Evolutionary conservation across 53 echinoderm and acorn worm genomes (phyloP).

Genomic region (Pentamera pediparva): DNA sequence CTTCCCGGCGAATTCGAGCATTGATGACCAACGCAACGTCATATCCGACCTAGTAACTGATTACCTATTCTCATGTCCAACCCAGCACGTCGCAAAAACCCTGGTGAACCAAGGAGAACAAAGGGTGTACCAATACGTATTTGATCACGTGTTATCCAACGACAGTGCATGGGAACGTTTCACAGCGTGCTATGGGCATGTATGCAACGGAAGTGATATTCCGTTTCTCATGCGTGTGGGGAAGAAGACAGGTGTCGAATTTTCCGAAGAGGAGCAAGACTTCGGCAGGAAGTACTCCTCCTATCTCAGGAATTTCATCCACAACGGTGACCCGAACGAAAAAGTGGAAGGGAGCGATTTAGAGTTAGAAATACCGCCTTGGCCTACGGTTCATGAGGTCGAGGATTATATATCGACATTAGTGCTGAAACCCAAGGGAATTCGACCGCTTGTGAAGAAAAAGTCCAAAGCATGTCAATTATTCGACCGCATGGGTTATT

Average conservation of each 20-base stretch:
- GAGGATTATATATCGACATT: neutral
- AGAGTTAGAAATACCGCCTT: neutral
- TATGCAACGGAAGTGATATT: slow-evolving; percentile 25
- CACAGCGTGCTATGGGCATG: slow-evolving; percentile 7
- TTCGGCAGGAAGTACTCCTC: neutral
- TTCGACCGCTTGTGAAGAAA: neutral
- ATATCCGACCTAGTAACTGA: slow-evolving; percentile 8
- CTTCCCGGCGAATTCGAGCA: neutral
- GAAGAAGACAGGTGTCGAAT: neutral
- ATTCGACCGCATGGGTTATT: slow-evolving; percentile 19
- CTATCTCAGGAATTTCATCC: slow-evolving; percentile 32
- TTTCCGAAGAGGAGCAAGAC: slow-evolving; percentile 4
- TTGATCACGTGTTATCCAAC: slow-evolving; percentile 17
- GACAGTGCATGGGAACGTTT: neutral
- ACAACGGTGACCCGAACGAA: slow-evolving; percentile 35
- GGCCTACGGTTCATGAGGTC: neutral
- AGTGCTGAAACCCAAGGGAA: neutral
- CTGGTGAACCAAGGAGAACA: neutral
- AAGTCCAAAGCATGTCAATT: neutral
- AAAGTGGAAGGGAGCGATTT: neutral
- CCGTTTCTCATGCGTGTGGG: neutral
- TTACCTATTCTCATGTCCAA: slow-evolving; percentile 24
- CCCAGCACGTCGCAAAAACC: neutral
- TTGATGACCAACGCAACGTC: slow-evolving; percentile 13
- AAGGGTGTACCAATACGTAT: neutral